phyloP scores from a whole-genome alignment of 2,888 invertebrate species.

The Thymelicus sylvestris region DNA sequence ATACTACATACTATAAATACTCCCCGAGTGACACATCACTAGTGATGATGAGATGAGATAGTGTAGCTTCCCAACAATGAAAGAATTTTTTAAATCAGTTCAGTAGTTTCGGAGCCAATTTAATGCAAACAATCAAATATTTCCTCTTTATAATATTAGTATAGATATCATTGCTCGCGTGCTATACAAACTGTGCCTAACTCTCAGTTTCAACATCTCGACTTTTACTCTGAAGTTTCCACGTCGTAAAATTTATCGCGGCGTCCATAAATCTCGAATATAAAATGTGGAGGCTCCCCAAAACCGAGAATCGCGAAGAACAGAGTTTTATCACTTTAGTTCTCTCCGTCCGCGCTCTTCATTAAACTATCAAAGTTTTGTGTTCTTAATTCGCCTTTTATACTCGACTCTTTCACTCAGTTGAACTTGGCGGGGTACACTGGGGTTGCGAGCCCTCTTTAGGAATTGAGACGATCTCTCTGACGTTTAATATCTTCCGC shows the following conservation, averaged over 20 bases:
- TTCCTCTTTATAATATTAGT: too few species aligned
- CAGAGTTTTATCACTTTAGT: slow-evolving; percentile 51
- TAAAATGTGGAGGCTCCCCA: slow-evolving; percentile 50
- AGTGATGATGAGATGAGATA: too few species aligned
- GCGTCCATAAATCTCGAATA: slow-evolving; percentile 60
- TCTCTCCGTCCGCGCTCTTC: slow-evolving; percentile 45
- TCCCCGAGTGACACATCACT: too few species aligned
- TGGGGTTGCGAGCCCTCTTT: not conserved
- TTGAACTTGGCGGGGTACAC: not conserved
- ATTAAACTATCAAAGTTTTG: slow-evolving; percentile 40
- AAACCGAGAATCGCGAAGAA: slow-evolving; percentile 46
- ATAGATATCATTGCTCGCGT: not conserved
- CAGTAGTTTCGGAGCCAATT: too few species aligned
- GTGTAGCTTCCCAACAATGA: too few species aligned
- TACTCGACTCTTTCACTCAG: not conserved
- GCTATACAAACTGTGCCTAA: not conserved
- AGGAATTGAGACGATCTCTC: not conserved
- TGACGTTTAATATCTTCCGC: not conserved
- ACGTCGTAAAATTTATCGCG: slow-evolving; percentile 63
- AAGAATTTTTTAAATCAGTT: too few species aligned
- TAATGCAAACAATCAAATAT: too few species aligned
- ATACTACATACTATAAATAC: too few species aligned
- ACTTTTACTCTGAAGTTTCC: slow-evolving; percentile 49
- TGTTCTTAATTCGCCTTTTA: slow-evolving; percentile 17
- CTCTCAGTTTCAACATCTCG: slow-evolving; percentile 30